Base-by-base conservation (phyloP, 53 echinoderm and acorn worm species). In the Holothuria scabra region DNA sequence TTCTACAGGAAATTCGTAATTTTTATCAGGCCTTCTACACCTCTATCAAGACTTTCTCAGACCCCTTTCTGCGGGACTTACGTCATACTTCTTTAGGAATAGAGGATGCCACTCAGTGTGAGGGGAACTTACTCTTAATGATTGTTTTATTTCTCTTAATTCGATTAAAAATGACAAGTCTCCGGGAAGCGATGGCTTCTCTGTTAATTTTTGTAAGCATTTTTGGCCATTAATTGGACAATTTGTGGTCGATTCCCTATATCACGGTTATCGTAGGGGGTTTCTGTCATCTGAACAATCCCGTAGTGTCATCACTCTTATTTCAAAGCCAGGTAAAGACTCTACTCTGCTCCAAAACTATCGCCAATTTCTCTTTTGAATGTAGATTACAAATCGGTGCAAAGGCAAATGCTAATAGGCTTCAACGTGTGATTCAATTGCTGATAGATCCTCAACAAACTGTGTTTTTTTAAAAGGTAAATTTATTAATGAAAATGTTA, bases 91-190 rank as follows among this genome's bases (percentile, higher is more conserved):
- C 6, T 35, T 35, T 4, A 35, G 35, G 5, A 22, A 22, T 60
- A 5, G 60, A 60, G n/a, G 60, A 60, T 60, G 60, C 60, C 25
- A 25, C n/a, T 22, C n/a, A 25, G n/a, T 60, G 60, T 60, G 60
- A 60, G 60, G 60, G 60, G n/a, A 60, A n/a, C 25, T n/a, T n/a
- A 60, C 60, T 60, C n/a, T 60, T 3, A 25, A 60, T 60, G 60
- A 60, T 5, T 60, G 60, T 25, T 60, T 22, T 9, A 60, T 22
- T 5, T 8, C 60, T n/a, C 60, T 60, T 60, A 25, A 22, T 4
- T 22, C 60, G 5, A 60, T 60, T 3, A 60, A 60, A 35, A 35
- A 35, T 6, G 35, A 35, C 35, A 35, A 35, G 35, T 35, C 35
- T 4, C 35, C 35, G 35, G 35, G 35, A 35, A 35, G 35, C 35